Evolutionary conservation across 2,113 vertebrate species (phyloP).

Genomic region (Anarrhichthys ocellatus): DNA sequence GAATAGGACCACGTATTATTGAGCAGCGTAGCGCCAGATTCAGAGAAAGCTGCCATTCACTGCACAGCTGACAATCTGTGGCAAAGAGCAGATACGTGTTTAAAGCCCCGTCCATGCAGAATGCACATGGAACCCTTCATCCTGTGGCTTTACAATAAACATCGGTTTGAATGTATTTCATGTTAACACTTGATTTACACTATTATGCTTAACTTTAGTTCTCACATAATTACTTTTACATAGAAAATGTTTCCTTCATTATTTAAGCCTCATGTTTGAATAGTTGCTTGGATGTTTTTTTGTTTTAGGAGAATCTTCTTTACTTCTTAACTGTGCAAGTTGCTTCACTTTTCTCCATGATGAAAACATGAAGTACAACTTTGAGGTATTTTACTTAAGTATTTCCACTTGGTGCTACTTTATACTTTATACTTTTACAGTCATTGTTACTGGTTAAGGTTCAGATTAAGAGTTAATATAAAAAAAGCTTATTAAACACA

Average conservation of each 20-base stretch:
- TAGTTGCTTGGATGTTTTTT: neutral
- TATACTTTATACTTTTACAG: too few relatives aligned
- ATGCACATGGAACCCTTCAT: slow-evolving; percentile 5
- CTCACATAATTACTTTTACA: neutral
- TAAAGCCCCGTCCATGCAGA: neutral
- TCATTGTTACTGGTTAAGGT: neutral
- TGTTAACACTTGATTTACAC: neutral
- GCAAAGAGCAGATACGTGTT: slow-evolving; percentile 6
- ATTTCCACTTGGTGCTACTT: too few relatives aligned
- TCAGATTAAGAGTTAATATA: neutral
- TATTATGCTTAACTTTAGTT: neutral
- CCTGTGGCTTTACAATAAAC: neutral
- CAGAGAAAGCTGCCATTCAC: neutral
- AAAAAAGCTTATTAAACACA: neutral
- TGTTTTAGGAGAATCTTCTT: neutral
- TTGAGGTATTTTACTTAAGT: too few relatives aligned
- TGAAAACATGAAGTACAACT: too few relatives aligned
- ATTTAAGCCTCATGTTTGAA: neutral
- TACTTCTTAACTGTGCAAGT: neutral
- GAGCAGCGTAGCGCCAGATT: slow-evolving; percentile 3
- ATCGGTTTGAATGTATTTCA: neutral
- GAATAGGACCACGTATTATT: neutral
- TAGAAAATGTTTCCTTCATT: neutral
- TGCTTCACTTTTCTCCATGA: neutral
- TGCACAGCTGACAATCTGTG: slow-evolving; percentile 1